Evolutionary conservation across 2,888 invertebrate genomes (phyloP).

Genomic region (Busseola fusca): DNA sequence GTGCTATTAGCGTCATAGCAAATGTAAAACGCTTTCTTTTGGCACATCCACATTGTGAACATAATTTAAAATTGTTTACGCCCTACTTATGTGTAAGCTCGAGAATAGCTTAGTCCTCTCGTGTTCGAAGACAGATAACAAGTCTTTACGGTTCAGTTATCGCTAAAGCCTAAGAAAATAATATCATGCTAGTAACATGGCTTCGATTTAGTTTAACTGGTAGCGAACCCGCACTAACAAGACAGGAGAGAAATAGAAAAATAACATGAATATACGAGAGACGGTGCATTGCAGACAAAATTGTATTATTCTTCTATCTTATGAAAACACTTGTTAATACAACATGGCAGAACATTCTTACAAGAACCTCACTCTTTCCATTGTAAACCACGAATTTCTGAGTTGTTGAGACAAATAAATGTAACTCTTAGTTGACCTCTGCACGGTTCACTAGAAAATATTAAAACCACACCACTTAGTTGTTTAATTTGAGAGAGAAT

Average conservation of each 20-base stretch:
- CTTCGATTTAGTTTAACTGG: conserved; percentile 8
- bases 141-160: not conserved
- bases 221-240: conserved; percentile 18
- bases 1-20: conserved; percentile 34
- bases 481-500: conserved; percentile 3
- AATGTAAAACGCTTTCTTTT: conserved; percentile 25
- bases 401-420: conserved; percentile 7
- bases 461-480: not conserved
- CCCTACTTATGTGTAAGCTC: not conserved
- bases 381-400: not conserved
- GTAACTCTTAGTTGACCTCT: not conserved
- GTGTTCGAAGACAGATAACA: conserved; percentile 19
- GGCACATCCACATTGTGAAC: conserved; percentile 15
- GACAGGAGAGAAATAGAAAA: not conserved
- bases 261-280: conserved; percentile 9
- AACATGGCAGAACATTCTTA: not conserved
- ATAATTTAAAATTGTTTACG: conserved; percentile 10
- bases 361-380: not conserved
- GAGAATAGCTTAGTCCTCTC: not conserved
- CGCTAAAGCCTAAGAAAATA: not conserved
- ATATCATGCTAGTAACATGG: conserved; percentile 18
- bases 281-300: conserved; percentile 1
- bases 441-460: not conserved
- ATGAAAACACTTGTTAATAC: conserved; percentile 5
- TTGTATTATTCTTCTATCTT: conserved; percentile 12